Conservation (phyloP, 2,113 vertebrate species). For the Odocoileus hemionus region DNA sequence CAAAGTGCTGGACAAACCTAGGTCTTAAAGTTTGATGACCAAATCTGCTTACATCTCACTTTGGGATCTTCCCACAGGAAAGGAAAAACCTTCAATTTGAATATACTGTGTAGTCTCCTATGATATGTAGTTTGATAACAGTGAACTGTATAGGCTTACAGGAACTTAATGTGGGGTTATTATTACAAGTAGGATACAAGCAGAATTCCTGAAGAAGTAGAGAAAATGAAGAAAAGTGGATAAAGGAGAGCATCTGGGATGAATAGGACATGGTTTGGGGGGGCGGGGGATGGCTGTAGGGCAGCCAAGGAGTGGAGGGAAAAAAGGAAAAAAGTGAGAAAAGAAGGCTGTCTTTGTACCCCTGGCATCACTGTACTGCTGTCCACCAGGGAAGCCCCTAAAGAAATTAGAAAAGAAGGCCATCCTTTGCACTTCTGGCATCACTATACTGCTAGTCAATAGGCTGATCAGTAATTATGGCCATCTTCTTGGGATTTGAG, state of each 20-base stretch:
- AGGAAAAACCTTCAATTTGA: background rate
- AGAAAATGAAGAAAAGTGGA: background rate
- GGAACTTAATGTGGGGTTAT: background rate
- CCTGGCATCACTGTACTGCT: background rate
- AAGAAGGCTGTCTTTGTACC: background rate
- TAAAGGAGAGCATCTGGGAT: background rate
- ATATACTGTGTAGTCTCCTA: background rate
- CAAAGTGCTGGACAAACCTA: background rate
- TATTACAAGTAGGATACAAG: background rate
- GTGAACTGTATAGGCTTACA: background rate
- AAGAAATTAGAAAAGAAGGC: background rate
- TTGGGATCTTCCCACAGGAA: background rate
- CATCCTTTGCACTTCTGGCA: background rate
- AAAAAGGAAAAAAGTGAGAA: background rate
- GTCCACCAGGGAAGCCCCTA: background rate
- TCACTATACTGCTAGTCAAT: background rate
- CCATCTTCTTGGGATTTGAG: background rate
- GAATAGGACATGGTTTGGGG: background rate
- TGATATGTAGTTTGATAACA: background rate
- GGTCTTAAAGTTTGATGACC: background rate
- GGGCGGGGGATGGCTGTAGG: accelerated
- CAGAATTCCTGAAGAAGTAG: background rate
- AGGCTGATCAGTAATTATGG: background rate
- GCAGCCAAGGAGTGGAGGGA: background rate
- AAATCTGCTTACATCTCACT: background rate